Evolutionary conservation across 2,888 invertebrate species (phyloP).

Genomic region (Drosophila mimica): DNA sequence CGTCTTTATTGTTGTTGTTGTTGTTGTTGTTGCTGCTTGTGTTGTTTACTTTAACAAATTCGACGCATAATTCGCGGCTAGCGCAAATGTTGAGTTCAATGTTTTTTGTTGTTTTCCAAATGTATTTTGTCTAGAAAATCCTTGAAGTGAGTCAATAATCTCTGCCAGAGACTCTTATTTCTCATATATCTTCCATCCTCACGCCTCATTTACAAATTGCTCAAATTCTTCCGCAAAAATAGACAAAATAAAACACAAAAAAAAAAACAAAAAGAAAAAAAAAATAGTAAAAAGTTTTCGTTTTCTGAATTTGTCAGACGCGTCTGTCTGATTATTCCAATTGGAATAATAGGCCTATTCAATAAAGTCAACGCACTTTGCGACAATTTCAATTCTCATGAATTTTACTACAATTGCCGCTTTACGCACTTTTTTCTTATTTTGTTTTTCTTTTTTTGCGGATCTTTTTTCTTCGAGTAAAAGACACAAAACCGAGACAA

Average conservation of each 20-base stretch:
- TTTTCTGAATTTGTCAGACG: constrained; percentile 51
- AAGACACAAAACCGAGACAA: constrained; percentile 11
- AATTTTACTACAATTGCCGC: constrained; percentile 79
- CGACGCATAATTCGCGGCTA: constrained; percentile 40
- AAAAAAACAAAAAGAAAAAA: background rate
- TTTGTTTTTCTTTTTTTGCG: background rate
- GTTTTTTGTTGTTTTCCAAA: constrained; percentile 66
- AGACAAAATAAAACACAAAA: constrained; percentile 28
- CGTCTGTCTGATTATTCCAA: constrained; percentile 45
- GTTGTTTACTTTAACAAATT: constrained; percentile 61
- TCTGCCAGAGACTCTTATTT: constrained; percentile 21
- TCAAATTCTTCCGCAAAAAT: constrained; percentile 74
- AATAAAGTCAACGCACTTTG: constrained; percentile 69
- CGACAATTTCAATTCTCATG: constrained; percentile 56
- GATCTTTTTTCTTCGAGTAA: background rate
- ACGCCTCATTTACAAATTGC: constrained; percentile 69
- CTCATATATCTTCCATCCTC: constrained; percentile 16
- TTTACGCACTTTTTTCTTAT: constrained; percentile 70
- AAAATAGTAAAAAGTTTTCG: constrained; percentile 37
- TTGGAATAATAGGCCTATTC: constrained; percentile 60
- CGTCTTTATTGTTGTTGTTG: constrained; percentile 19
- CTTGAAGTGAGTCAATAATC: constrained; percentile 74
- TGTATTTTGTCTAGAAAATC: constrained; percentile 63
- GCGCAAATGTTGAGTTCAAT: constrained; percentile 59
- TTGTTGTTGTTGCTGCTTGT: constrained; percentile 11